Evolutionary conservation across 92 coral and sea anemone genomes (phyloP), one percentile per base, ranked within the genome.

Genomic region (Blastomussa wellsi): DNA sequence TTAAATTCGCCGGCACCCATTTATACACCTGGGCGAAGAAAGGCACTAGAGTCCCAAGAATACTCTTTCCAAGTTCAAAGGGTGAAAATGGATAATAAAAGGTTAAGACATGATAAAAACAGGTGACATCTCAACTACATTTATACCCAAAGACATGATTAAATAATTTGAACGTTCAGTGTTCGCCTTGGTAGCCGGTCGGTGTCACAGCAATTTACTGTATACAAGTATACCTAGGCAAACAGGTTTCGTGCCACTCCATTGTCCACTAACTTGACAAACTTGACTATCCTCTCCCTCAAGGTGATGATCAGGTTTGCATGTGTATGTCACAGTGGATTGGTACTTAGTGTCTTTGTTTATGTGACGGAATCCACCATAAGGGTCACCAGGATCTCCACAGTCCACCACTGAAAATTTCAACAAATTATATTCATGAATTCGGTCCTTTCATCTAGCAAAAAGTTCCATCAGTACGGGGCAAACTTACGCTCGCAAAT

Each of bases 151-250:
- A n/a, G n/a, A n/a, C n/a, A n/a, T n/a, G n/a, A n/a, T n/a, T n/a
- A n/a, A n/a, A n/a, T n/a, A n/a, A n/a, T n/a, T n/a, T n/a, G n/a
- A n/a, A n/a, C n/a, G n/a, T n/a, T n/a, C n/a, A n/a, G n/a, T n/a
- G n/a, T n/a, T n/a, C n/a, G n/a, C n/a, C n/a, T n/a, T n/a, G n/a
- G n/a, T n/a, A n/a, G n/a, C n/a, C n/a, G n/a, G n/a, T n/a, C n/a
- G n/a, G 3, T 41, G 44, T 41, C 3, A 8, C 49, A 44, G 5
- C 24, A 59, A 19, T 33, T 28, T 42, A 10, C 14, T 11, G 35
- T 4, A 55, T 80, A n/a, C n/a, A n/a, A n/a, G n/a, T n/a, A 59
- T 88, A 94, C 99, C 93, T 77, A 97, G 76, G 76, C 99, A 97
- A 59, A 93, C 88, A 19, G 99, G 99, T 69, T 89, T 87, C 22